Evolutionary conservation across 2,888 invertebrate species (phyloP).

Genomic region (Sipunculus nudus): DNA sequence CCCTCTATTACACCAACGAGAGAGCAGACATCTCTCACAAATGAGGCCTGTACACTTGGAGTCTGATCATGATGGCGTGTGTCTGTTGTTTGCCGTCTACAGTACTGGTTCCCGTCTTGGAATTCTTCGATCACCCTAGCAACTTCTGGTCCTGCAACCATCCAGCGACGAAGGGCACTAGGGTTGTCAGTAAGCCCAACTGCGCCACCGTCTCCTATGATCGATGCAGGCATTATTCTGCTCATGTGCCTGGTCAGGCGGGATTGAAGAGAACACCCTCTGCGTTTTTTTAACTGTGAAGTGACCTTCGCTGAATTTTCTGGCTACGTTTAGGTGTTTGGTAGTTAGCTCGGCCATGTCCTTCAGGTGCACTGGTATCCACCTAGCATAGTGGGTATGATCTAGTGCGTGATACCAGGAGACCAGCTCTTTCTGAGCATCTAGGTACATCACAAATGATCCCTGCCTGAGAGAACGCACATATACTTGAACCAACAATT

Average conservation of each 20-base stretch:
- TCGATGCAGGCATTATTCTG: conserved; percentile 10
- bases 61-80: conserved; percentile 21
- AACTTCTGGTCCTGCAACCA: conserved; percentile 30
- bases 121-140: conserved; percentile 21
- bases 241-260: conserved; percentile 14
- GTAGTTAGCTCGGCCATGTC: conserved; percentile 21
- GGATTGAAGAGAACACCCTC: conserved; percentile 11
- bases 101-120: background rate
- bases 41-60: conserved; percentile 22
- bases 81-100: too few relatives aligned
- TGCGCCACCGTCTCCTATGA: conserved; percentile 11
- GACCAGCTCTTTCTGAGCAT: background rate
- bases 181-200: background rate
- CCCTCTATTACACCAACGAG: conserved; percentile 20
- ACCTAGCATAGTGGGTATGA: conserved; percentile 23
- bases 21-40: conserved; percentile 13
- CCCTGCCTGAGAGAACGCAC: conserved; percentile 2
- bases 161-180: conserved; percentile 25
- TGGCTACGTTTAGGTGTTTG: background rate
- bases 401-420: conserved; percentile 28
- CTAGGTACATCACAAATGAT: conserved; percentile 10
- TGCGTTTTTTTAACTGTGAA: conserved; percentile 15
- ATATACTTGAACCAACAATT: conserved; percentile 12
- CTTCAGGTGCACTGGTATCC: conserved; percentile 21
- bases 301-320: conserved; percentile 10